phyloP scores from a whole-genome alignment of 2,113 vertebrate species.

The Paralichthys olivaceus region DNA sequence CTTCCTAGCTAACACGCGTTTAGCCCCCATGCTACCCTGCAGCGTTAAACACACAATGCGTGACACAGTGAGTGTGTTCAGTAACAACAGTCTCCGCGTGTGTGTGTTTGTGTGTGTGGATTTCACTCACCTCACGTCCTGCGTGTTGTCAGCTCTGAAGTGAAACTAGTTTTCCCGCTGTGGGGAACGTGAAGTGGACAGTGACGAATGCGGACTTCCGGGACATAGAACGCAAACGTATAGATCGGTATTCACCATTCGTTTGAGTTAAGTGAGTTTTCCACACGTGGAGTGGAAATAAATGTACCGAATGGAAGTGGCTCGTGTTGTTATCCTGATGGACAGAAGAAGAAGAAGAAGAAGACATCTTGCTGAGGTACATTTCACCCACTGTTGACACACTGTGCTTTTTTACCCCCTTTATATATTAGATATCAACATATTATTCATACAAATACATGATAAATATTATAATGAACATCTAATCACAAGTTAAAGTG shows the following conservation, averaged over 20 bases:
- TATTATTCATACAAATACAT: no score
- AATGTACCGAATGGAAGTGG: background rate
- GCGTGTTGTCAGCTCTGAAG: background rate
- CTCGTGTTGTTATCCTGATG: background rate
- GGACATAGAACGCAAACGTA: slow-evolving; percentile 8
- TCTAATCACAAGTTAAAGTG: no score
- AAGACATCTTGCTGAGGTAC: no score
- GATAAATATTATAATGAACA: no score
- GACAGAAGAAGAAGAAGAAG: no score
- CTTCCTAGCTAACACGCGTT: slow-evolving; percentile 20
- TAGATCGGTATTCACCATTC: background rate
- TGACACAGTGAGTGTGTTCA: background rate
- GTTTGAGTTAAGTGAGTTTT: background rate
- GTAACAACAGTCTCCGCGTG: background rate
- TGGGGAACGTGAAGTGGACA: background rate
- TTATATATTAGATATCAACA: no score
- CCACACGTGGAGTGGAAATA: no score
- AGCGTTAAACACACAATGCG: background rate
- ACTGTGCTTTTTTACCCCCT: no score
- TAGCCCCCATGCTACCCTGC: background rate
- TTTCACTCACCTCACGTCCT: background rate
- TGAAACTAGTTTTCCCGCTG: slow-evolving; percentile 58
- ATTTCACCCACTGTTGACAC: no score
- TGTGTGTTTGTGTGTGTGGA: background rate
- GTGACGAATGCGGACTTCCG: slow-evolving; percentile 45